These are phyloP conservation scores for Drosophila pectinifera DNA, from an alignment of 1,140 invertebrate genomes.

Conservation along the genomic window DNA sequence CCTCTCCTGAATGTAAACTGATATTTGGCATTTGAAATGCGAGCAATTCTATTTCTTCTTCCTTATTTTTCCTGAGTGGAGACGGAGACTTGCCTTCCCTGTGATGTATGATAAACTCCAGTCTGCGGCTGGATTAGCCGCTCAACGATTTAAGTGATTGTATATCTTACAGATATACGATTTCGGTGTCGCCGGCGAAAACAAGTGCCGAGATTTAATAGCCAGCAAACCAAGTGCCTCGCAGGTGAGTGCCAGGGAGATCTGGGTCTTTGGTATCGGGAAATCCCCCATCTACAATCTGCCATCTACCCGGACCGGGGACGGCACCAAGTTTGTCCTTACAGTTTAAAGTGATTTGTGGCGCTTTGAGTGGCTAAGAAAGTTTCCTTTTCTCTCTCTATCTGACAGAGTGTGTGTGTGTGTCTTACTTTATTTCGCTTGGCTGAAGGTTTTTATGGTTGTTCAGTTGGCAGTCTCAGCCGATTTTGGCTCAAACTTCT, in stretches of 20 bases:
- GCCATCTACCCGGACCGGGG: background rate
- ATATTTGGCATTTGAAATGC: conserved; percentile 80
- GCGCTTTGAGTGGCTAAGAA: conserved; percentile 71
- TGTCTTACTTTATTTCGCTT: conserved; percentile 46
- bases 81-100: conserved; percentile 18
- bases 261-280: conserved; percentile 37
- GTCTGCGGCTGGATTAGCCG: conserved; percentile 74
- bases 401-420: conserved; percentile 16
- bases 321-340: conserved; percentile 64
- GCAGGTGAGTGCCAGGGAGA: conserved; percentile 36
- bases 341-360: conserved; percentile 82
- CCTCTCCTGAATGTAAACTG: conserved; percentile 62
- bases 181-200: conserved; percentile 43
- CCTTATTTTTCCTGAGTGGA: background rate
- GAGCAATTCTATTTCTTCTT: conserved; percentile 26
- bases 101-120: conserved; percentile 57
- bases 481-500: conserved; percentile 35
- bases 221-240: conserved; percentile 54
- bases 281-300: conserved; percentile 21
- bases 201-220: conserved; percentile 78
- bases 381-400: conserved; percentile 53
- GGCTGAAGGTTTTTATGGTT: conserved; percentile 69
- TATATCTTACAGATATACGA: conserved; percentile 81
- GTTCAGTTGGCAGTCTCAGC: conserved; percentile 60
- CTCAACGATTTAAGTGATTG: conserved; percentile 82